These are phyloP conservation scores for Globicephala melas DNA, from an alignment of 2,113 vertebrate species.

Conservation along the genomic window DNA sequence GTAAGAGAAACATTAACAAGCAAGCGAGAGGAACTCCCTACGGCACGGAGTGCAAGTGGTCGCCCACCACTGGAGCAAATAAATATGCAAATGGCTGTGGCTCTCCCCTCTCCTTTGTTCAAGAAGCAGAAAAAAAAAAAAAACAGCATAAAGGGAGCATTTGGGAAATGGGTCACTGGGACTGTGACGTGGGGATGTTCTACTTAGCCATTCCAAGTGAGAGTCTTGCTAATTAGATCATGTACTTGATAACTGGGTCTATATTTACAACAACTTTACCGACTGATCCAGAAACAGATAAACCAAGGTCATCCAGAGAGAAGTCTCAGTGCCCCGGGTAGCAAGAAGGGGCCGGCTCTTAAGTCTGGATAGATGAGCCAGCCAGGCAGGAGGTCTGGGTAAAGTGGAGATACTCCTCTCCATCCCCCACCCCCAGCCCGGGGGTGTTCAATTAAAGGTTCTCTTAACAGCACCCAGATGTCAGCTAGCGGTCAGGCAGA, in stretches of 20 bases:
- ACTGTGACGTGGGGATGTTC: neutral
- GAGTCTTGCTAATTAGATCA: slow-evolving; percentile 10
- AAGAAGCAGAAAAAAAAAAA: neutral
- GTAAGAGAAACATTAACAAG: slow-evolving; percentile 23
- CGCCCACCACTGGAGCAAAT: neutral
- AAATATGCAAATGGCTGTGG: neutral
- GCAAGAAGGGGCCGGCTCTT: neutral
- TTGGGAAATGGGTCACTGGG: neutral
- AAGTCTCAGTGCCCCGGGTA: neutral
- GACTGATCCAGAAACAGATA: neutral
- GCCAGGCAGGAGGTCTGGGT: neutral
- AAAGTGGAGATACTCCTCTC: neutral
- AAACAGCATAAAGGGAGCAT: neutral
- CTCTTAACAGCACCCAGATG: neutral
- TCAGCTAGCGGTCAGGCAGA: neutral
- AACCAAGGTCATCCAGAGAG: neutral
- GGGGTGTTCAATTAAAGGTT: neutral
- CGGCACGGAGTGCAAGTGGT: neutral
- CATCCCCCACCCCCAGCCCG: accelerated
- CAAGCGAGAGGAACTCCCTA: neutral
- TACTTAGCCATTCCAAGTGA: neutral
- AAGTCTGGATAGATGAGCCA: neutral
- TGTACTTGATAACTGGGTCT: neutral
- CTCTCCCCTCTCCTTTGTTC: neutral
- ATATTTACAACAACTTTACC: neutral